These are phyloP conservation scores for Stenurella melanura DNA, from an alignment of 2,888 invertebrate species.

Conservation along the genomic window DNA sequence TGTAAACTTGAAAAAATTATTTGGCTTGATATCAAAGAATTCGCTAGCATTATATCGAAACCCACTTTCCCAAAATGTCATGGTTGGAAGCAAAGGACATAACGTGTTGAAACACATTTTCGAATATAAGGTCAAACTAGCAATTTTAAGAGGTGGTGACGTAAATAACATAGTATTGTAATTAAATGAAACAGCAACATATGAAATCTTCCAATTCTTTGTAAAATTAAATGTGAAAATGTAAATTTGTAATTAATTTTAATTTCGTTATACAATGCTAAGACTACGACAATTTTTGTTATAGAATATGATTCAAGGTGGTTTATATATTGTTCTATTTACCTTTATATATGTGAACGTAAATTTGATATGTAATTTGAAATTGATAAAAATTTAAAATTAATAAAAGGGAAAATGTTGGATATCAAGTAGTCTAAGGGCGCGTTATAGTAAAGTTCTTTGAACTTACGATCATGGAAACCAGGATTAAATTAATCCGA, in stretches of 20 bases:
- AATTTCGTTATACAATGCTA: not conserved
- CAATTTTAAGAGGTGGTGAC: not conserved
- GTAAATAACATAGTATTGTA: not conserved
- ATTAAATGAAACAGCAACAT: not conserved
- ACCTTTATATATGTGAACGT: too few relatives aligned
- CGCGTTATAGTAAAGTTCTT: too few relatives aligned
- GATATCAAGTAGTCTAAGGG: too few relatives aligned
- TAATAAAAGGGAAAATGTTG: too few relatives aligned
- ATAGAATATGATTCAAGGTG: not conserved
- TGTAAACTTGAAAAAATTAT: conserved; percentile 43
- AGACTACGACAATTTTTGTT: not conserved
- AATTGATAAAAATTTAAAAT: too few relatives aligned
- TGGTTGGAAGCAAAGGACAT: conserved; percentile 11
- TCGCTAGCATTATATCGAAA: conserved; percentile 34
- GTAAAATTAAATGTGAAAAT: not conserved
- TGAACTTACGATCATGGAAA: too few relatives aligned
- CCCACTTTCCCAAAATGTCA: conserved; percentile 33
- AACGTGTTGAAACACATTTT: conserved; percentile 4
- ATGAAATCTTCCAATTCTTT: not conserved
- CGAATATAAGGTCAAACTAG: conserved; percentile 17
- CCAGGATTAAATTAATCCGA: too few relatives aligned
- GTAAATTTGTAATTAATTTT: not conserved
- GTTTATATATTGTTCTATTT: too few relatives aligned
- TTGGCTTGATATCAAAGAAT: conserved; percentile 48
- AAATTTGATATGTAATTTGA: too few relatives aligned